These are phyloP conservation scores for Isurus oxyrinchus DNA, from an alignment of 2,113 vertebrate species.

Conservation along the genomic window DNA sequence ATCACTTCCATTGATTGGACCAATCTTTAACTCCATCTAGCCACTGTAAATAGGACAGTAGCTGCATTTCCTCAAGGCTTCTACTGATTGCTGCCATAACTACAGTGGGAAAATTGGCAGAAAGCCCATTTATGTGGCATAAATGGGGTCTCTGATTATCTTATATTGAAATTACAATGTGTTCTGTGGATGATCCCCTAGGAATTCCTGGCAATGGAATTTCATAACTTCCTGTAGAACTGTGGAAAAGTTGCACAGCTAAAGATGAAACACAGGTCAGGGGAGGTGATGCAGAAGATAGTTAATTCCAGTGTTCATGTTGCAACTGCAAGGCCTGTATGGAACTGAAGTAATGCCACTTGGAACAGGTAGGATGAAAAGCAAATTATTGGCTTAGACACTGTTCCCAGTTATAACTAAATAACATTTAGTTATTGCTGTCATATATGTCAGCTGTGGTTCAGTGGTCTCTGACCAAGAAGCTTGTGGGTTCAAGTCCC, in stretches of 20 bases:
- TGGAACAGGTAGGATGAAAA: background rate
- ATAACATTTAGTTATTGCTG: background rate
- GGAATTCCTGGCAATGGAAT: background rate
- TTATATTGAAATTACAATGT: background rate
- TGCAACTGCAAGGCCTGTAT: background rate
- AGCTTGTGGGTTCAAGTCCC: background rate
- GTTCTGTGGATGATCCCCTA: background rate
- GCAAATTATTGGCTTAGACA: background rate
- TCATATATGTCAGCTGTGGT: background rate
- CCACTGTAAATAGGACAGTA: background rate
- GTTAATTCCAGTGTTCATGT: background rate
- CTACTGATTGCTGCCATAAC: background rate
- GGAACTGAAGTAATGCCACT: background rate
- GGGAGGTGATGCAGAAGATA: background rate
- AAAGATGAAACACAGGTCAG: background rate
- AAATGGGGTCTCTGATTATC: background rate
- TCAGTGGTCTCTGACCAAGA: background rate
- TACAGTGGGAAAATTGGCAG: background rate
- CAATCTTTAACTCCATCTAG: background rate
- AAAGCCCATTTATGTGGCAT: background rate
- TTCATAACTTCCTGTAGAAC: background rate
- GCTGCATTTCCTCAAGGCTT: background rate
- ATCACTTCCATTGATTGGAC: background rate
- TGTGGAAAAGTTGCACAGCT: background rate
- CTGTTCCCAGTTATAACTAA: no score